Conservation (phyloP, 1,140 invertebrate species). For the Drosophila willistoni region DNA sequence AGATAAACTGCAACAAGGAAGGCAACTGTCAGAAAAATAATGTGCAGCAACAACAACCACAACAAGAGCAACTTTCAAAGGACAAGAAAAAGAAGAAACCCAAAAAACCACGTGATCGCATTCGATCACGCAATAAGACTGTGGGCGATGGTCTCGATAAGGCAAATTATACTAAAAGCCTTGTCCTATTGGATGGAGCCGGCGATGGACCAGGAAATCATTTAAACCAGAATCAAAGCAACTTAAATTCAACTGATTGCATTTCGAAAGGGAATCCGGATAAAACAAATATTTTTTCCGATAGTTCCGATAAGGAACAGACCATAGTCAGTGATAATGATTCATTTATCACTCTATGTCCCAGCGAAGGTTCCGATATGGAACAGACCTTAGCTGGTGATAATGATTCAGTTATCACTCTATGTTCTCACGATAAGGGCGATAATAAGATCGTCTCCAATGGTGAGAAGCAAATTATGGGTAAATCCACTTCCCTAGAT, state of each 20-base stretch:
- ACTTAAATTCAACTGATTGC: no score
- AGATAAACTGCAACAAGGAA: neutral
- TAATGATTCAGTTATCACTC: no score
- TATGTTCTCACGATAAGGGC: neutral
- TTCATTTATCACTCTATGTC: neutral
- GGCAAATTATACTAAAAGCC: neutral
- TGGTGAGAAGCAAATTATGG: no score
- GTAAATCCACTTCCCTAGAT: neutral
- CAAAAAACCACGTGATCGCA: conserved; percentile 24
- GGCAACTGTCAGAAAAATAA: neutral
- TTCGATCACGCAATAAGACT: conserved; percentile 31
- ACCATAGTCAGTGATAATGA: conserved; percentile 20
- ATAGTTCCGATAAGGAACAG: conserved; percentile 9
- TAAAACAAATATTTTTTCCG: conserved; percentile 2
- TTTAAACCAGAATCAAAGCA: neutral
- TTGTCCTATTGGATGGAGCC: neutral
- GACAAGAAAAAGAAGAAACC: conserved; percentile 1
- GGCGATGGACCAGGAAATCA: neutral
- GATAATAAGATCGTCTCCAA: neutral
- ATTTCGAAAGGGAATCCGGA: conserved; percentile 1
- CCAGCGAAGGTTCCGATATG: no score
- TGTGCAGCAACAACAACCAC: neutral
- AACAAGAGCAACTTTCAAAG: neutral
- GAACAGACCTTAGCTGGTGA: no score
- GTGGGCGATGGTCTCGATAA: neutral